Percentiles rank a stretch among this genome's conserved stretches.
Evolutionary conservation across 2,797 vertebrate genomes (phyloP).

Genomic region (Acipenser oxyrinchus): DNA sequence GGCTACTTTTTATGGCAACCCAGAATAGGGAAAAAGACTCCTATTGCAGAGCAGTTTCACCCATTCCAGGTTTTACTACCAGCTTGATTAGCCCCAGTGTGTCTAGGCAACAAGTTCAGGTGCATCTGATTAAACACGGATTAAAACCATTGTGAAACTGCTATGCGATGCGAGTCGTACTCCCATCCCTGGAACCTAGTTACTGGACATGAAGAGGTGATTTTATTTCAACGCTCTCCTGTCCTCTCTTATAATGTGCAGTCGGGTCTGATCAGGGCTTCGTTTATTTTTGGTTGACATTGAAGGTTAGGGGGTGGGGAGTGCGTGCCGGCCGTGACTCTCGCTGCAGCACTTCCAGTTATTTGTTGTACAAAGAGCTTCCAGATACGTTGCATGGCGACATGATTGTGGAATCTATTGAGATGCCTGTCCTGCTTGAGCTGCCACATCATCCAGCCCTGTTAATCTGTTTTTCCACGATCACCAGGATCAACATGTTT

Average conservation of each 20-base stretch:
- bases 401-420: constrained; percentile 22
- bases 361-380: neutral
- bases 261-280: neutral
- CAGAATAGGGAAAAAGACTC: too few relatives aligned
- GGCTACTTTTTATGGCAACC: too few relatives aligned
- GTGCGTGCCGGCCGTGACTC: too few relatives aligned
- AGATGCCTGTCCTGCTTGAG: constrained; percentile 13
- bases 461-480: constrained; percentile 28
- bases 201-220: neutral
- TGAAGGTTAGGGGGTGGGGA: constrained; percentile 10
- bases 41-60: too few relatives aligned
- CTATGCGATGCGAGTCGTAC: constrained; percentile 21
- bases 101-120: too few relatives aligned
- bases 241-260: neutral
- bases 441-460: constrained; percentile 19
- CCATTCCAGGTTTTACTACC: too few relatives aligned
- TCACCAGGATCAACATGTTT: constrained; percentile 18
- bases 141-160: too few relatives aligned
- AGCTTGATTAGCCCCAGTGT: too few relatives aligned
- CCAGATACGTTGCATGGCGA: constrained; percentile 19
- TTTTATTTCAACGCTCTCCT: neutral
- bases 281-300: neutral
- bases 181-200: neutral
- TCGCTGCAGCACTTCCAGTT: neutral
- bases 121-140: too few relatives aligned